Conservation (phyloP, 2,113 vertebrate species). For the Microcebus griseorufus region DNA sequence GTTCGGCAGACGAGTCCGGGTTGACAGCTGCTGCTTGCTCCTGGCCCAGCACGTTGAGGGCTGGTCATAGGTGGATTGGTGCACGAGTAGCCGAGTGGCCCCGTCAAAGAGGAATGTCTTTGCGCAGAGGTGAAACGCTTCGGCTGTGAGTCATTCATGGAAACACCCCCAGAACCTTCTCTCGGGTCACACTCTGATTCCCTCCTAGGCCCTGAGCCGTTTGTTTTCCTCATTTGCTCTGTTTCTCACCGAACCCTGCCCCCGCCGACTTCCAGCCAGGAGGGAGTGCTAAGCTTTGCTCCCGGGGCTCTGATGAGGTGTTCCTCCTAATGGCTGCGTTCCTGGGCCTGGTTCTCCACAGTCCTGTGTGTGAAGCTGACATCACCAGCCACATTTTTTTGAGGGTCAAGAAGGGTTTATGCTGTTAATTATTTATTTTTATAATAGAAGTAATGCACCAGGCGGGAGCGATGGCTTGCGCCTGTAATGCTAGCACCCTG, state of each 20-base stretch:
- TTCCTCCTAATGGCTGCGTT: background rate
- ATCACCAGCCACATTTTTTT: background rate
- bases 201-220: background rate
- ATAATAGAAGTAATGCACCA: background rate
- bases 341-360: background rate
- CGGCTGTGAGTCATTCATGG: background rate
- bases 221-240: background rate
- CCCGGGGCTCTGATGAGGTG: background rate
- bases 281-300: background rate
- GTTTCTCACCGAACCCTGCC: background rate
- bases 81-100: background rate
- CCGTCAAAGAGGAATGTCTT: accelerated
- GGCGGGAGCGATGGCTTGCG: too few relatives aligned
- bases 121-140: background rate
- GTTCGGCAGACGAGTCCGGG: accelerated
- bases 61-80: background rate
- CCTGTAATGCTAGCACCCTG: too few relatives aligned
- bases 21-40: background rate
- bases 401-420: constrained; percentile 7
- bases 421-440: background rate
- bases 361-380: background rate
- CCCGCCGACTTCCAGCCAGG: background rate
- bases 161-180: background rate
- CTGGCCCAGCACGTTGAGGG: accelerated
- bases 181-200: background rate